Conservation (phyloP, 2,888 invertebrate genomes). For the Sturmia bella region DNA sequence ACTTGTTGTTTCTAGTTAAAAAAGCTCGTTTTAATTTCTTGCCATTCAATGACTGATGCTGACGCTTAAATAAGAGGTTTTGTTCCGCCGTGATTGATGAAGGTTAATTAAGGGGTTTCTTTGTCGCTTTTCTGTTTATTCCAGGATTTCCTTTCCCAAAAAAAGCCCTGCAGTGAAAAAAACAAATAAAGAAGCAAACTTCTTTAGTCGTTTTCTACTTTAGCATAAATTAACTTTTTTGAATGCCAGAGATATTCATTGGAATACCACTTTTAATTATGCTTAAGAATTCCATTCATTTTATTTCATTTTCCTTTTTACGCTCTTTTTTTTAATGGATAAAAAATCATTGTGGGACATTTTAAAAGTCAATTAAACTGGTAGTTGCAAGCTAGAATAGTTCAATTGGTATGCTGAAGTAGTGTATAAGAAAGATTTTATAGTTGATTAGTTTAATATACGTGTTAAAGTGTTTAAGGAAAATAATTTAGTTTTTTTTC, state of each 20-base stretch:
- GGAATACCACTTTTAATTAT: slow-evolving; percentile 30
- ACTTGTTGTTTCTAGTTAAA: too few relatives aligned
- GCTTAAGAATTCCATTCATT: slow-evolving; percentile 13
- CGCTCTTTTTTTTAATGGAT: background rate
- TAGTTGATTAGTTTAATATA: slow-evolving; percentile 62
- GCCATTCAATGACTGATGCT: slow-evolving; percentile 37
- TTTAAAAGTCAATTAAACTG: slow-evolving; percentile 63
- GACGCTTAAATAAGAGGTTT: slow-evolving; percentile 47
- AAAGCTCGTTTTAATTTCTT: background rate
- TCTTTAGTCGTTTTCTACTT: slow-evolving; percentile 11
- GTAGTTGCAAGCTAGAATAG: slow-evolving; percentile 27
- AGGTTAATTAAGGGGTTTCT: slow-evolving; percentile 57
- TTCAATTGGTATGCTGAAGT: slow-evolving; percentile 28
- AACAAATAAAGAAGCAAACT: background rate
- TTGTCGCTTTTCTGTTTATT: slow-evolving; percentile 1
- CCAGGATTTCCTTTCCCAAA: slow-evolving; percentile 16
- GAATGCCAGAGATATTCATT: slow-evolving; percentile 28
- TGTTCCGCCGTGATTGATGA: slow-evolving; percentile 57
- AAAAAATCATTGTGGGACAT: slow-evolving; percentile 23
- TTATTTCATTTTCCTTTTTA: slow-evolving; percentile 13
- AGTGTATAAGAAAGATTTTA: too few relatives aligned
- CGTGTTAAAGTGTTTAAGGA: too few relatives aligned
- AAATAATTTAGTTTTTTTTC: too few relatives aligned
- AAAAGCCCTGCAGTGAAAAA: background rate
- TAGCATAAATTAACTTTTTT: slow-evolving; percentile 37